Percentiles rank a stretch among this genome's conserved stretches.
Evolutionary conservation across 2,797 vertebrate species (phyloP).

Genomic region (Sebastes jordani): DNA sequence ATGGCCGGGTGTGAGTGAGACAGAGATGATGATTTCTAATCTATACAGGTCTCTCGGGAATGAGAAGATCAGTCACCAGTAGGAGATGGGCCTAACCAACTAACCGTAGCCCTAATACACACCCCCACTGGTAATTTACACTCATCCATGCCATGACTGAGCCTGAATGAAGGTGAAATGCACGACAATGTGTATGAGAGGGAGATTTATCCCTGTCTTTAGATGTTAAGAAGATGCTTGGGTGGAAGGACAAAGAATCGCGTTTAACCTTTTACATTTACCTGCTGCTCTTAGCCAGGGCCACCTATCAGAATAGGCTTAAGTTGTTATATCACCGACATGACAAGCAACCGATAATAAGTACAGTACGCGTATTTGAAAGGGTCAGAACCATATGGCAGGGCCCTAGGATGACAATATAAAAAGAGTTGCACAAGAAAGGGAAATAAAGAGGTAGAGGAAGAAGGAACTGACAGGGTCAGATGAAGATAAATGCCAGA

Average conservation of each 20-base stretch:
- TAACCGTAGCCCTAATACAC: constrained; percentile 46
- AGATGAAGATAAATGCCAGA: constrained; percentile 67
- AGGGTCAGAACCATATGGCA: constrained; percentile 37
- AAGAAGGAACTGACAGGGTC: constrained; percentile 59
- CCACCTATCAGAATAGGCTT: constrained; percentile 29
- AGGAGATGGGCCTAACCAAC: constrained; percentile 51
- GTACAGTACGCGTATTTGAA: constrained; percentile 10
- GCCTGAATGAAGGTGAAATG: constrained; percentile 56
- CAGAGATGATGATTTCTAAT: constrained; percentile 65
- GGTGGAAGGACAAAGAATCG: constrained; percentile 55
- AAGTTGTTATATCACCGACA: constrained; percentile 38
- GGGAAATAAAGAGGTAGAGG: constrained; percentile 49
- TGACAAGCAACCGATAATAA: constrained; percentile 51
- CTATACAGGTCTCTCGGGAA: constrained; percentile 40
- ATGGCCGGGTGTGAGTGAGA: constrained; percentile 24
- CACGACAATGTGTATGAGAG: constrained; percentile 29
- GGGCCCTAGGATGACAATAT: constrained; percentile 22
- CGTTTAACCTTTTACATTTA: constrained; percentile 56
- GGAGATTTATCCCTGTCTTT: constrained; percentile 53
- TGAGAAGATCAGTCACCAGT: constrained; percentile 57
- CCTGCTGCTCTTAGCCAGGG: constrained; percentile 23
- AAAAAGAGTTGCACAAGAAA: constrained; percentile 39
- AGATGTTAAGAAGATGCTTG: constrained; percentile 45
- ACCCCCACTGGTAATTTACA: constrained; percentile 49
- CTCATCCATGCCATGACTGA: constrained; percentile 30